These are phyloP conservation scores for Urocolius indicus DNA, from an alignment of 2,113 vertebrate genomes.

Conservation along the genomic window DNA sequence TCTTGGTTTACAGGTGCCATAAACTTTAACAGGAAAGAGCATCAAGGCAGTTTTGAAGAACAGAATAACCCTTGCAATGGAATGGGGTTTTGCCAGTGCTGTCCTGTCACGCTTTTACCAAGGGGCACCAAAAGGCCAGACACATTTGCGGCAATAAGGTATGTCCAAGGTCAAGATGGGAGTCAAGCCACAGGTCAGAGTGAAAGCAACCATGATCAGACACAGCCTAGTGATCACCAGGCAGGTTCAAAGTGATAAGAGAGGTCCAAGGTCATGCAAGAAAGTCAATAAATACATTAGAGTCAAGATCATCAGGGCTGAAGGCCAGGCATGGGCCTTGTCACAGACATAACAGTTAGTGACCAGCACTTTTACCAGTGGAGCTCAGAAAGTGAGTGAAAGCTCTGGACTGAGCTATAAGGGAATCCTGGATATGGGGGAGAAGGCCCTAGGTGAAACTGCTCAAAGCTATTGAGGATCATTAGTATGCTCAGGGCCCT, in stretches of 20 bases:
- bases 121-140: not conserved
- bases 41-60: not conserved
- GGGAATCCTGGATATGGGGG: not conserved
- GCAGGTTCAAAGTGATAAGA: not conserved
- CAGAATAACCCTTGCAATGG: not conserved
- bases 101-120: not conserved
- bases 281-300: not conserved
- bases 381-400: not conserved
- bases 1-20: not conserved
- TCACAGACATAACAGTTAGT: not conserved
- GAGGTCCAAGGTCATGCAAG: not conserved
- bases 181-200: not conserved
- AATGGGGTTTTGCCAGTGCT: not conserved
- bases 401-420: not conserved
- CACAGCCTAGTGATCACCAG: not conserved
- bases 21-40: not conserved
- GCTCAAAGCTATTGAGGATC: not conserved
- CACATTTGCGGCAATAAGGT: not conserved
- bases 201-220: not conserved
- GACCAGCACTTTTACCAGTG: not conserved
- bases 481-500: not conserved
- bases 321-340: not conserved
- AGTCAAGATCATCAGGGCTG: not conserved
- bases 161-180: not conserved
- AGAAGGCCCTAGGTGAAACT: not conserved